Evolutionary conservation across 2,797 vertebrate genomes (phyloP).

Genomic region (Tapirus indicus): DNA sequence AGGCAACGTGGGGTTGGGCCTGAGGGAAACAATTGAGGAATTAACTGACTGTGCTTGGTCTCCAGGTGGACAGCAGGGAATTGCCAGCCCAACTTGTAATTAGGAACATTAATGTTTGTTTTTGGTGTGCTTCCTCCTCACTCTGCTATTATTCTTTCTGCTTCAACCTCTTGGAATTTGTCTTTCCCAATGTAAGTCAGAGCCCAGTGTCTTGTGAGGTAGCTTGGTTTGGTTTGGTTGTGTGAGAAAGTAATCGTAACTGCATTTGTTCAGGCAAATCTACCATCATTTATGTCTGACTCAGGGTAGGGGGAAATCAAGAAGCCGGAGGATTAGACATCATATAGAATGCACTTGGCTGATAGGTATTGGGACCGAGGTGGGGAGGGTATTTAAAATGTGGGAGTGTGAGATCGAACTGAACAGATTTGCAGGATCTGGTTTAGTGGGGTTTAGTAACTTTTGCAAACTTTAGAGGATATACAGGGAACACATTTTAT

Average conservation of each 20-base stretch:
- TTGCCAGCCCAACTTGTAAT: not conserved
- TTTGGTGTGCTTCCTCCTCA: not conserved
- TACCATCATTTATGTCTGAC: not conserved
- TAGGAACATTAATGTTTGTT: not conserved
- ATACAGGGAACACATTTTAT: not conserved
- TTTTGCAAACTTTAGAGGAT: constrained; percentile 21
- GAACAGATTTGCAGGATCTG: not conserved
- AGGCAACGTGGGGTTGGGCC: not conserved
- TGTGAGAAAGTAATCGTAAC: constrained; percentile 2
- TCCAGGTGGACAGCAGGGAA: not conserved
- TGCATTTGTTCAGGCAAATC: constrained; percentile 24
- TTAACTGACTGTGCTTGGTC: not conserved
- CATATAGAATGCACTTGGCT: not conserved
- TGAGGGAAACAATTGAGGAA: constrained; percentile 44
- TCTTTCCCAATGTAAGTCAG: not conserved
- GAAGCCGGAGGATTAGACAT: constrained; percentile 3
- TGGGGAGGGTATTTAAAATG: not conserved
- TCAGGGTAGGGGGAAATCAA: not conserved
- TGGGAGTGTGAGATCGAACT: not conserved
- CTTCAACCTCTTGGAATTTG: not conserved
- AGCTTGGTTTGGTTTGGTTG: not conserved
- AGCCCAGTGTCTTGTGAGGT: not conserved
- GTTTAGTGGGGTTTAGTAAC: not conserved
- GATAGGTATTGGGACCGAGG: not conserved
- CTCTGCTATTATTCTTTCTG: not conserved